Evolutionary conservation across 2,113 vertebrate species (phyloP).

Genomic region (Puffinus mauretanicus): DNA sequence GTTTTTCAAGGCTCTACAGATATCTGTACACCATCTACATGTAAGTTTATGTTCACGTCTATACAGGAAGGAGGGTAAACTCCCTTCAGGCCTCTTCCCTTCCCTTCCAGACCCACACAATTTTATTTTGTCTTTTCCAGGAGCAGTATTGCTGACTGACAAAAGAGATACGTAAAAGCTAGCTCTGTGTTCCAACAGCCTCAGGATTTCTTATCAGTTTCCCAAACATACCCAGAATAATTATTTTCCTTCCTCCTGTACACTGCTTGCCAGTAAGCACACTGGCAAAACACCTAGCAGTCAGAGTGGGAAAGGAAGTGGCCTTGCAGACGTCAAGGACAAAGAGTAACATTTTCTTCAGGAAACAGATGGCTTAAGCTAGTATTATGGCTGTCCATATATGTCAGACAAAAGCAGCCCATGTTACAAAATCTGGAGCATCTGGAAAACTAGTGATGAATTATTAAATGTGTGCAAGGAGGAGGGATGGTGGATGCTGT

Average conservation of each 20-base stretch:
- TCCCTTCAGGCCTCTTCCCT: background rate
- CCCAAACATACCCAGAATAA: constrained; percentile 6
- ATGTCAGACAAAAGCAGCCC: background rate
- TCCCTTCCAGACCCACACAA: background rate
- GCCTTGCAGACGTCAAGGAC: background rate
- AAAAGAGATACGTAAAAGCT: background rate
- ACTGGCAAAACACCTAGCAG: background rate
- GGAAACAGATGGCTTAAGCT: constrained; percentile 39
- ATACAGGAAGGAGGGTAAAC: background rate
- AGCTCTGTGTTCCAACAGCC: background rate
- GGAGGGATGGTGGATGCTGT: too few species aligned
- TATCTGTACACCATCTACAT: background rate
- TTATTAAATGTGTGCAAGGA: background rate
- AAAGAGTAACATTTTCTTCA: background rate
- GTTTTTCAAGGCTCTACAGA: background rate
- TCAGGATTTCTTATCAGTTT: constrained; percentile 30
- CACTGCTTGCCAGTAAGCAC: background rate
- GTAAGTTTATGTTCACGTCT: background rate
- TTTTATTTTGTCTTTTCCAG: background rate
- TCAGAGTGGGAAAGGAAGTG: constrained; percentile 39
- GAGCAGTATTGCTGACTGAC: background rate
- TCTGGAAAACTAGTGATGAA: background rate
- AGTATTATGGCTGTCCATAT: background rate
- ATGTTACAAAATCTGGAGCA: background rate
- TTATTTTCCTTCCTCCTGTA: constrained; percentile 6